Percentiles rank a stretch among this genome's conserved stretches.
Evolutionary conservation across 1,140 invertebrate species (phyloP).

Genomic region (Caerostris extrusa): DNA sequence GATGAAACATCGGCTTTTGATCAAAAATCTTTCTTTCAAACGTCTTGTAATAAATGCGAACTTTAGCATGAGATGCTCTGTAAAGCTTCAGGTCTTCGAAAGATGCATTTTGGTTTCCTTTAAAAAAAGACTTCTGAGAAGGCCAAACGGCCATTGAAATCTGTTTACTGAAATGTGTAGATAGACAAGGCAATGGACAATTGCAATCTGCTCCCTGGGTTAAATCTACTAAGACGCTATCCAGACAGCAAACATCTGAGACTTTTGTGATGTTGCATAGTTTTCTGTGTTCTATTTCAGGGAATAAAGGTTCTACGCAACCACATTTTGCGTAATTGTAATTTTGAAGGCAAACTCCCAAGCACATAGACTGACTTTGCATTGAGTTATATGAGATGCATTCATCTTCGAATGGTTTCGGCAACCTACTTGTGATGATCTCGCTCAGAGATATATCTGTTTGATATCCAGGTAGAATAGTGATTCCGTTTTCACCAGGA

Average conservation of each 20-base stretch:
- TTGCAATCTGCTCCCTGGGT: background rate
- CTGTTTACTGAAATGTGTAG: background rate
- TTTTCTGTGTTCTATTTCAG: background rate
- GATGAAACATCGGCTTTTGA: slow-evolving; percentile 43
- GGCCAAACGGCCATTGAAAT: background rate
- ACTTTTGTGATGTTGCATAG: slow-evolving; percentile 22
- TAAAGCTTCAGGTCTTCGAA: background rate
- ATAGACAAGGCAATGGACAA: background rate
- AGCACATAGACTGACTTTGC: background rate
- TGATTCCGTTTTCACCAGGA: slow-evolving; percentile 81
- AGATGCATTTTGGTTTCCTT: background rate
- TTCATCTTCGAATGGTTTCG: background rate
- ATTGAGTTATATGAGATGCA: background rate
- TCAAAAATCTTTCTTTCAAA: background rate
- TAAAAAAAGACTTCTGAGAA: background rate
- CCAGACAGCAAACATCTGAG: slow-evolving; percentile 44
- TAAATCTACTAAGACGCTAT: background rate
- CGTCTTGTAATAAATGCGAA: background rate
- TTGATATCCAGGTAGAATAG: slow-evolving; percentile 80
- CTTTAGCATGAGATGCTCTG: background rate
- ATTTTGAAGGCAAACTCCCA: slow-evolving; percentile 33
- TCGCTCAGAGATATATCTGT: slow-evolving; percentile 80
- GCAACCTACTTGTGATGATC: background rate
- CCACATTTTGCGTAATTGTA: background rate
- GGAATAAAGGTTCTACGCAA: slow-evolving; percentile 52